phyloP scores from a whole-genome alignment of 1,140 invertebrate species.

The Sitobion miscanthi region DNA sequence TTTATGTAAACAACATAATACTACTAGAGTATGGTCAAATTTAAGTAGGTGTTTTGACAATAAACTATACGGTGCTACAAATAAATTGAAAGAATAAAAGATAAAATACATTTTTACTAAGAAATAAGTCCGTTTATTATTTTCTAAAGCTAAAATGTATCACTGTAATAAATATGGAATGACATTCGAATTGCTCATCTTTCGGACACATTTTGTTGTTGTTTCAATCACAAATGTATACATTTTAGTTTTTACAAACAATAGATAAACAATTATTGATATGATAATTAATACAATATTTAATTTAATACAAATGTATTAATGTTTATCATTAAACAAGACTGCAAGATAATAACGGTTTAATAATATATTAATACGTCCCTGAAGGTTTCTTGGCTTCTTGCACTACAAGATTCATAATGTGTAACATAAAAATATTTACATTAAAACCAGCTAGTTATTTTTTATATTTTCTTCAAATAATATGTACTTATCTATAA shows the following conservation, averaged over 20 bases:
- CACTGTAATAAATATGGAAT: neutral
- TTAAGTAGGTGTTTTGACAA: conserved; percentile 19
- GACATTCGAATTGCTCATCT: neutral
- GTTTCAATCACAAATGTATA: neutral
- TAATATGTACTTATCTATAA: neutral
- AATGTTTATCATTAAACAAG: too few species aligned
- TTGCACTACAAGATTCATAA: neutral
- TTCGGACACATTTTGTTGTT: neutral
- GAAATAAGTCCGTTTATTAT: neutral
- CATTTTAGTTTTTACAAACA: neutral
- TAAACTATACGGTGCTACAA: neutral
- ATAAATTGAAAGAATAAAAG: conserved; percentile 15
- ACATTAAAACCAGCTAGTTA: neutral
- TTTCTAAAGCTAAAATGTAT: neutral
- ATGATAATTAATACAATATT: too few species aligned
- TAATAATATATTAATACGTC: neutral
- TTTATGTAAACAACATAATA: conserved; percentile 18
- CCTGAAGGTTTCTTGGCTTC: neutral
- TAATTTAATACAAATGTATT: too few species aligned
- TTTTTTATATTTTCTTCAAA: neutral
- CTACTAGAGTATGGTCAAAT: neutral
- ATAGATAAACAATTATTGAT: too few species aligned
- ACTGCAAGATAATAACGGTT: neutral
- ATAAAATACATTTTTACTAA: neutral
- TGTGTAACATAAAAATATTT: neutral